These are phyloP conservation scores for Ruditapes philippinarum DNA, from an alignment of 1,140 invertebrate species.

Conservation along the genomic window DNA sequence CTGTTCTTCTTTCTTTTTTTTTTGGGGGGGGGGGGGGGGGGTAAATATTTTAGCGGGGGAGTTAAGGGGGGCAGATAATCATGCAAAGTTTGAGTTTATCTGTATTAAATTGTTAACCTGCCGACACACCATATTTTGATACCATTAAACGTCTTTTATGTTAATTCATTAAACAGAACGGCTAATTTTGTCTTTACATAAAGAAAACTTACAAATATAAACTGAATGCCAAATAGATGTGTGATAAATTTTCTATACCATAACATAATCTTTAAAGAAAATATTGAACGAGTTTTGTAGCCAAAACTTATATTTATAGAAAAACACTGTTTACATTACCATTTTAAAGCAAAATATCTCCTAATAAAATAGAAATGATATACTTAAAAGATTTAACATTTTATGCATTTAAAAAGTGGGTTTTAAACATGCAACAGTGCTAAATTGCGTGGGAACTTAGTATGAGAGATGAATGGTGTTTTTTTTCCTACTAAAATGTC, in stretches of 20 bases:
- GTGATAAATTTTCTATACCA: slow-evolving; percentile 12
- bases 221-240: background rate
- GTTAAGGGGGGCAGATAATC: too few species aligned
- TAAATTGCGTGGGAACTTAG: too few species aligned
- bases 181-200: background rate
- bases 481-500: too few species aligned
- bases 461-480: too few species aligned
- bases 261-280: background rate
- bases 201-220: slow-evolving; percentile 1
- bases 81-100: too few species aligned
- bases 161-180: slow-evolving; percentile 5
- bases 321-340: background rate
- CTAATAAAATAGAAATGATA: background rate
- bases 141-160: background rate
- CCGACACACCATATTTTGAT: too few species aligned
- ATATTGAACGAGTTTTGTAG: slow-evolving; percentile 18
- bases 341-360: background rate
- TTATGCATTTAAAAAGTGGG: too few species aligned
- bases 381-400: background rate
- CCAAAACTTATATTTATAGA: background rate
- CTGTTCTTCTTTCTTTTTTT: too few species aligned
- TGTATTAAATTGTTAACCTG: too few species aligned
- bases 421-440: too few species aligned
- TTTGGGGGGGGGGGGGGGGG: too few species aligned
- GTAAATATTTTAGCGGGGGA: too few species aligned